phyloP scores from a whole-genome alignment of 2,113 vertebrate species.

The Dasypus novemcinctus region DNA sequence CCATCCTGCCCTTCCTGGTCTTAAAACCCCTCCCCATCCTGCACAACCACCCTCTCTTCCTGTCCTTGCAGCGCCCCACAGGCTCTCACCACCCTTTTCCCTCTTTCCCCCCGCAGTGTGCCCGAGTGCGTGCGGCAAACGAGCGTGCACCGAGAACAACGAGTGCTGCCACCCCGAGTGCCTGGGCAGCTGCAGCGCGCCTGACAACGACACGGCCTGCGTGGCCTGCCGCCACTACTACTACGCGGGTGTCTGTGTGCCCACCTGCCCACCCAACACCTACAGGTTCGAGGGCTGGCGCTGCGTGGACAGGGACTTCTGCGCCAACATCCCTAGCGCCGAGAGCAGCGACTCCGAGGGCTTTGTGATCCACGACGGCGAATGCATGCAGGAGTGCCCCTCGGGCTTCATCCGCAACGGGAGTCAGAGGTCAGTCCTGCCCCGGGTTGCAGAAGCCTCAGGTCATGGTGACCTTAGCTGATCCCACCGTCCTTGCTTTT shows the following conservation, averaged over 20 bases:
- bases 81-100: background rate
- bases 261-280: slow-evolving; percentile 91
- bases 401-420: slow-evolving; percentile 95
- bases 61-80: too few relatives aligned
- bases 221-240: slow-evolving; percentile 94
- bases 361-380: slow-evolving; percentile 95
- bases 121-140: slow-evolving; percentile 89
- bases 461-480: background rate
- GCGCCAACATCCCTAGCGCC: slow-evolving; percentile 86
- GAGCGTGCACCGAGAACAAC: slow-evolving; percentile 89
- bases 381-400: slow-evolving; percentile 95
- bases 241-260: slow-evolving; percentile 90
- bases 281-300: slow-evolving; percentile 98
- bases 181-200: slow-evolving; percentile 91
- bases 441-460: background rate
- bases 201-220: slow-evolving; percentile 90
- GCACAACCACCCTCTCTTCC: too few relatives aligned
- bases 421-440: slow-evolving; percentile 87
- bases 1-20: too few relatives aligned
- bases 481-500: background rate
- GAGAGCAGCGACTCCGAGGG: slow-evolving; percentile 85
- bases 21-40: too few relatives aligned
- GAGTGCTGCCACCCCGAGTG: slow-evolving; percentile 97
- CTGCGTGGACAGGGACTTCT: slow-evolving; percentile 93
- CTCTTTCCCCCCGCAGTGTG: slow-evolving; percentile 88